Evolutionary conservation across 1,140 invertebrate genomes (phyloP).

Genomic region (Drosophila quadrilineata): DNA sequence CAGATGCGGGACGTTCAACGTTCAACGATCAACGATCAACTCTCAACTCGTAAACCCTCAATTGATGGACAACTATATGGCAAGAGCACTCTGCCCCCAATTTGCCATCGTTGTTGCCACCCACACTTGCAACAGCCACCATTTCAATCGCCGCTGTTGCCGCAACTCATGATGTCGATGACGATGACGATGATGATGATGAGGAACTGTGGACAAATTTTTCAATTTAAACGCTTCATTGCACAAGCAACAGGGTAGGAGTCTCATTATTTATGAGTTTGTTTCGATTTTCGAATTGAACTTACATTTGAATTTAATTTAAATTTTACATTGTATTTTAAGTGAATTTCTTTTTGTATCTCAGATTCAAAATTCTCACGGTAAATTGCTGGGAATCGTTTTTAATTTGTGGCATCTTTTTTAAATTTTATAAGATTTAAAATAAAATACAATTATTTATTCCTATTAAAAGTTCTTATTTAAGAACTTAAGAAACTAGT

Average conservation of each 20-base stretch:
- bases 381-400: too few species aligned
- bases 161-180: too few species aligned
- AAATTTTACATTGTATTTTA: conserved; percentile 7
- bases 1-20: conserved; percentile 43
- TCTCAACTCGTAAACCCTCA: conserved; percentile 29
- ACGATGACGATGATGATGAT: too few species aligned
- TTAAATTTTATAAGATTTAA: too few species aligned
- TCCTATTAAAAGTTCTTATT: too few species aligned
- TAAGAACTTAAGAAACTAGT: too few species aligned
- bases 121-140: conserved; percentile 31
- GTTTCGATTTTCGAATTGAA: conserved; percentile 44
- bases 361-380: too few species aligned
- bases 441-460: too few species aligned
- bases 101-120: conserved; percentile 36
- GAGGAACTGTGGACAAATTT: conserved; percentile 65
- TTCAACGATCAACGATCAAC: too few species aligned
- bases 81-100: background rate
- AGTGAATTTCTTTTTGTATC: background rate
- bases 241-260: conserved; percentile 26
- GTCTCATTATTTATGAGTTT: conserved; percentile 41
- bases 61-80: conserved; percentile 49
- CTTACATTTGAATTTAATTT: conserved; percentile 14
- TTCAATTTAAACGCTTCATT: conserved; percentile 64
- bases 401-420: too few species aligned
- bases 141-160: too few species aligned